phyloP scores from a whole-genome alignment of 1,140 invertebrate species.

The Cyclina sinensis region DNA sequence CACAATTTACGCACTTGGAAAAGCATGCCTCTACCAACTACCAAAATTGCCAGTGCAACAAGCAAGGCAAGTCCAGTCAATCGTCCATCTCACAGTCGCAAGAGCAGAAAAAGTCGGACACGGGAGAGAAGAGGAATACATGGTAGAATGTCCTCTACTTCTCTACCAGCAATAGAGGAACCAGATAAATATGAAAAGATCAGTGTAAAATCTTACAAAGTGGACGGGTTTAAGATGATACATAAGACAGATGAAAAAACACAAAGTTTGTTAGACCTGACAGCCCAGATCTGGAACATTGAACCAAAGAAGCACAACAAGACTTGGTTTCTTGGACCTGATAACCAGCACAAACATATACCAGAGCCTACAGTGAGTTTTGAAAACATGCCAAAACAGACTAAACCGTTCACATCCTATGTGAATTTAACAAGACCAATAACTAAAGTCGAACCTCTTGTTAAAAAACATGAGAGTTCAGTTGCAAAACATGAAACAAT shows the following conservation, averaged over 20 bases:
- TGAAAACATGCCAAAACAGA: slow-evolving; percentile 26
- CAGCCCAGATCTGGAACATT: slow-evolving; percentile 33
- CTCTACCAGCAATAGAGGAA: slow-evolving; percentile 49
- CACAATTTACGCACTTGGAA: slow-evolving; percentile 41
- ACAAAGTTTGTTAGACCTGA: slow-evolving; percentile 28
- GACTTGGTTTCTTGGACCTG: slow-evolving; percentile 47
- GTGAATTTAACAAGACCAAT: background rate
- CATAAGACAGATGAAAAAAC: slow-evolving; percentile 49
- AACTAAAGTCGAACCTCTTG: background rate
- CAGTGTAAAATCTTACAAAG: slow-evolving; percentile 34
- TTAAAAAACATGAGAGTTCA: background rate
- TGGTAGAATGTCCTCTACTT: background rate
- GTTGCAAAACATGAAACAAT: slow-evolving; percentile 13
- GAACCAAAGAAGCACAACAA: slow-evolving; percentile 53
- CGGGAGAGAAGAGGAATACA: background rate
- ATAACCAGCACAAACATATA: slow-evolving; percentile 24
- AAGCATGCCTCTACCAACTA: slow-evolving; percentile 58
- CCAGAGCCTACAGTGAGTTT: slow-evolving; percentile 31
- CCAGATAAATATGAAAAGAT: slow-evolving; percentile 32
- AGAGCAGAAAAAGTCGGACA: background rate
- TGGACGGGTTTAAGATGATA: slow-evolving; percentile 52
- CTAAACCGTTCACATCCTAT: slow-evolving; percentile 13
- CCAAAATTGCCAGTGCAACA: background rate
- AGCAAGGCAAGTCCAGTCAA: slow-evolving; percentile 16
- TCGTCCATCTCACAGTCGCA: background rate